Percentiles rank a stretch among this genome's conserved stretches.
Conservation (phyloP, 2,797 vertebrate genomes). For the Pristis pectinata region DNA sequence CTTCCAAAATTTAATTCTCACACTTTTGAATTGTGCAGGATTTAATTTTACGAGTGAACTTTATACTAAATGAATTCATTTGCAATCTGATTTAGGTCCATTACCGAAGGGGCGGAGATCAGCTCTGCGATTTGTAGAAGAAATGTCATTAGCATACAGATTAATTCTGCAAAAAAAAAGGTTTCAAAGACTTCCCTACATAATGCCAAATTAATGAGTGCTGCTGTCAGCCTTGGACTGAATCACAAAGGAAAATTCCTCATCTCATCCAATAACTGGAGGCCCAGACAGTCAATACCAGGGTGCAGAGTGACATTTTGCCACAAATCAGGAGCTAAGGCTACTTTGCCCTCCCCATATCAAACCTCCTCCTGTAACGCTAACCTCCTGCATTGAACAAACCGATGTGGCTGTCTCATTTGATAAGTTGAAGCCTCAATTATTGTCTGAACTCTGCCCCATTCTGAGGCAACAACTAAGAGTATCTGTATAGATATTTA, state of each 20-base stretch:
- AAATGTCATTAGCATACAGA: constrained; percentile 31
- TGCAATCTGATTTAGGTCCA: constrained; percentile 24
- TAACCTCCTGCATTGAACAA: neutral
- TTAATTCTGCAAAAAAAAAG: neutral
- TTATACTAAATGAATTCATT: neutral
- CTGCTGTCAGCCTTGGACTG: neutral
- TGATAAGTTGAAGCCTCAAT: neutral
- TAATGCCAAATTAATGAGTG: constrained; percentile 10
- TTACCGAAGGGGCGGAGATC: neutral
- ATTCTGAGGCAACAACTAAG: neutral
- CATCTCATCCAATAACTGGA: neutral
- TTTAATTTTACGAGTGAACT: neutral
- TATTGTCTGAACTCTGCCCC: neutral
- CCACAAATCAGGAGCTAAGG: neutral
- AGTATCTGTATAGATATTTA: neutral
- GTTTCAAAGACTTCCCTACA: neutral
- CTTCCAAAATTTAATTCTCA: neutral
- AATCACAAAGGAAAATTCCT: neutral
- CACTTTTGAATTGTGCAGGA: neutral
- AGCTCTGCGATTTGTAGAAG: neutral
- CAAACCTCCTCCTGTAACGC: neutral
- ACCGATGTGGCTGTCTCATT: neutral
- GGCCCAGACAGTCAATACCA: neutral
- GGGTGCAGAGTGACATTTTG: neutral
- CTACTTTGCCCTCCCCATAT: neutral